Evolutionary conservation across 2,888 invertebrate species (phyloP).

Genomic region (Polymixis lichenea): DNA sequence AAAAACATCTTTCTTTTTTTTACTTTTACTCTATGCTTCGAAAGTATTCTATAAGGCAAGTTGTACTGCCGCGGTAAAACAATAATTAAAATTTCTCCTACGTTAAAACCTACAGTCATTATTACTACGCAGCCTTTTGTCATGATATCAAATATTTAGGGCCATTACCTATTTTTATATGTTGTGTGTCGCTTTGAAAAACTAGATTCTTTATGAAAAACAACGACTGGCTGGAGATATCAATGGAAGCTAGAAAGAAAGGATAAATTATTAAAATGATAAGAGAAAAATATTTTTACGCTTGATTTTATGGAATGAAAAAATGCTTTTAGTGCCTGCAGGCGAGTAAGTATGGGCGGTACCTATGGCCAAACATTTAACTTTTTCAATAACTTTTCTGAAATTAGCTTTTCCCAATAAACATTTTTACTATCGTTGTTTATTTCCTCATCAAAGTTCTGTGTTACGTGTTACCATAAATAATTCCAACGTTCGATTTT

Average conservation of each 20-base stretch:
- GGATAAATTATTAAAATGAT: background rate
- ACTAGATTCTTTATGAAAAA: background rate
- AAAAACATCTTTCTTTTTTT: no score
- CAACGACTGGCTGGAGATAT: background rate
- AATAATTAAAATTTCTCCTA: no score
- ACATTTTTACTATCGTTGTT: background rate
- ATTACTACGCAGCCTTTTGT: background rate
- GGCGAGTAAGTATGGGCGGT: background rate
- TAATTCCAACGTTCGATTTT: background rate
- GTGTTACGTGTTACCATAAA: background rate
- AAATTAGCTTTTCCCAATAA: background rate
- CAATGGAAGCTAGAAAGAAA: background rate
- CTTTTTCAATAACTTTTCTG: background rate
- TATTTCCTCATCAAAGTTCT: conserved; percentile 1
- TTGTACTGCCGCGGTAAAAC: no score
- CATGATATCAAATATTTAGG: background rate
- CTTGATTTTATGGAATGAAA: background rate
- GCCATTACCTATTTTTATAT: background rate
- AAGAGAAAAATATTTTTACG: background rate
- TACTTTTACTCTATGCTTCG: no score
- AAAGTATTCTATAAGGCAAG: no score
- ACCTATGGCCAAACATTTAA: background rate
- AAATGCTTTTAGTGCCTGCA: background rate
- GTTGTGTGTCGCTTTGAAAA: background rate
- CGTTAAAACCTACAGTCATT: no score